Base-by-base conservation (phyloP, 2,888 invertebrate species). In the Drosophila nigricruria region DNA sequence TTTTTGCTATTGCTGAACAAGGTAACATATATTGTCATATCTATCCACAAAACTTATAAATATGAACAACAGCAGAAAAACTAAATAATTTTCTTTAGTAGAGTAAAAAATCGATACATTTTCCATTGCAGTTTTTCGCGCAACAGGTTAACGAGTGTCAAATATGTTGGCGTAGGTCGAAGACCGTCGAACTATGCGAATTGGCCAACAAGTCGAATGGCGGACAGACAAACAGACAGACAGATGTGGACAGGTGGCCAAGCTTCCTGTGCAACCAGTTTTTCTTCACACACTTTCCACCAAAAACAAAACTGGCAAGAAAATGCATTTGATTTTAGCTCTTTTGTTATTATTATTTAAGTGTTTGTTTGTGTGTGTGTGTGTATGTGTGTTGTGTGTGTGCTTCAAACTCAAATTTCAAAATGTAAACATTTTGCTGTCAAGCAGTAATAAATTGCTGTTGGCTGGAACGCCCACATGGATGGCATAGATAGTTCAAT, bases 91-190 rank as follows among this genome's bases (percentile, higher is more conserved):
- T 2, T 18, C 10, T 40, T 23, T 16, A 23, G 43, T 16, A 14
- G 16, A 18, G 18, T 27, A 3, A 1, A 12, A 61, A 36, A 34
- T 49, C 30, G 25, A 49, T 40, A 63, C 3, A 20, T 49, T 27
- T 69, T 52, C 18, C 10, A 27, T 6, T 58, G 43, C 38, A 56
- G 4, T 66, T 47, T 66, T 60, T 57, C 30, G 45, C 50, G 76
- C 77, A 71, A 70, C 76, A 75, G 76, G 76, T 77, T 75, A 75
- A 71, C 59, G 54, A 42, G 63, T 68, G 84, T 64, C 57, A 66
- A 69, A 78, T 71, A 74, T 76, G 79, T 84, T 84, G 89, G 76
- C 74, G 84, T 89, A 84, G 84, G 89, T 84, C 84, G 89, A 67
- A 81, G 73, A 76, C 88, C 77, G 89, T 80, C 69, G 70, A 88